Evolutionary conservation across 2,797 vertebrate species (phyloP).

Genomic region (Adrianichthys oophorus): DNA sequence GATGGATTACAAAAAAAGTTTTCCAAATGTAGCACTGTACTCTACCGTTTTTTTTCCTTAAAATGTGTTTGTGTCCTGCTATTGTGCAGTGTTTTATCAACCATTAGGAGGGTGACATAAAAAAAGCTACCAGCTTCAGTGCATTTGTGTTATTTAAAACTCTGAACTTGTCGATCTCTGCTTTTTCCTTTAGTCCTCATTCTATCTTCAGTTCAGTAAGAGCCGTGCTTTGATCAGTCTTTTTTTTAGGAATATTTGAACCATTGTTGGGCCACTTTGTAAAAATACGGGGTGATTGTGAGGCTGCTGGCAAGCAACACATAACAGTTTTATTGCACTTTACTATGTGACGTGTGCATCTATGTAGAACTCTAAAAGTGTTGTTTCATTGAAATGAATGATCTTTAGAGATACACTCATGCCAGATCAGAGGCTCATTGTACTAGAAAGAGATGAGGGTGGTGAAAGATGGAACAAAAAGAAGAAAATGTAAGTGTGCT

Average conservation of each 20-base stretch:
- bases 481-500: slow-evolving; percentile 16
- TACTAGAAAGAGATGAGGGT: slow-evolving; percentile 6
- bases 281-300: slow-evolving; percentile 5
- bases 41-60: not conserved
- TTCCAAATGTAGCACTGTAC: not conserved
- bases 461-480: slow-evolving; percentile 13
- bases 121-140: slow-evolving; percentile 6
- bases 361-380: slow-evolving; percentile 37
- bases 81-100: not conserved
- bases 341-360: slow-evolving; percentile 21
- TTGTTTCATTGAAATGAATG: slow-evolving; percentile 27
- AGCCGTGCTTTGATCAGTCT: slow-evolving; percentile 34
- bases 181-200: no score
- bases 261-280: slow-evolving; percentile 34
- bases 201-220: slow-evolving; percentile 40
- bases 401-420: slow-evolving; percentile 14
- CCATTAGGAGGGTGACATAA: slow-evolving; percentile 6
- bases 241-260: slow-evolving; percentile 29
- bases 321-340: slow-evolving; percentile 32
- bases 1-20: not conserved
- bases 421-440: slow-evolving; percentile 9
- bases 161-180: not conserved
- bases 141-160: slow-evolving; percentile 19
- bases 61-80: not conserved
- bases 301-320: slow-evolving; percentile 32